Percentiles rank a stretch among this genome's conserved stretches.
These are phyloP conservation scores for Temnothorax rugatulus DNA, from an alignment of 2,888 invertebrate genomes.

Conservation along the genomic window DNA sequence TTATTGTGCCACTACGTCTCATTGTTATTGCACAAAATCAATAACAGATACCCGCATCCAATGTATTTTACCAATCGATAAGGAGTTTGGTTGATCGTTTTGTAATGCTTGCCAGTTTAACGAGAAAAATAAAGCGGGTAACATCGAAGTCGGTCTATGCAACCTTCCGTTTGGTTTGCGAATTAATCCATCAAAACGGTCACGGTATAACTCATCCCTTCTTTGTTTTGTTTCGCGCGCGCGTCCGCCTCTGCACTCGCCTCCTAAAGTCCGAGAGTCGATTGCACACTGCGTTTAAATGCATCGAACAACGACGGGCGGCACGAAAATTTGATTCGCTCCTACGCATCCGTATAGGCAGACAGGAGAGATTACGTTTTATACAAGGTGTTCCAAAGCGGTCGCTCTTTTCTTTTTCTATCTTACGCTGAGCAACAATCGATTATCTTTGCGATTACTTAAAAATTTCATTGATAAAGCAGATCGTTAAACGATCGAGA, in stretches of 20 bases:
- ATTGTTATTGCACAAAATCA: neutral
- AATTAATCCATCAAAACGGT: conserved; percentile 84
- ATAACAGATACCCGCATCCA: neutral
- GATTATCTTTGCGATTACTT: conserved; percentile 6
- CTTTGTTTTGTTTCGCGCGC: conserved; percentile 68
- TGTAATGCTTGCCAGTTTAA: conserved; percentile 61
- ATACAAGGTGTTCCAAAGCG: neutral
- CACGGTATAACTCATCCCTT: conserved; percentile 78
- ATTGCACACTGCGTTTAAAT: conserved; percentile 68
- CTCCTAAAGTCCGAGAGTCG: conserved; percentile 72
- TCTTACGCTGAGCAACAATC: no score
- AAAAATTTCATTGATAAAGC: neutral
- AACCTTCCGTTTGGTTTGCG: conserved; percentile 81
- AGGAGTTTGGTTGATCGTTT: conserved; percentile 62
- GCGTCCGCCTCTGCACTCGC: conserved; percentile 65
- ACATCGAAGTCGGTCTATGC: conserved; percentile 75
- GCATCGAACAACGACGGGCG: conserved; percentile 28
- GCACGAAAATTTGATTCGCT: conserved; percentile 56
- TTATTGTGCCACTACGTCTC: neutral
- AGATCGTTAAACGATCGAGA: neutral
- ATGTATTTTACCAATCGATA: conserved; percentile 45
- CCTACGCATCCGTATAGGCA: neutral
- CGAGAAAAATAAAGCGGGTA: conserved; percentile 73
- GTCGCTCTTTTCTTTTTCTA: neutral
- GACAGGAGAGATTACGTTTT: conserved; percentile 17